phyloP scores from a whole-genome alignment of 2,888 invertebrate species.

The Amphipyra tragopoginis region DNA sequence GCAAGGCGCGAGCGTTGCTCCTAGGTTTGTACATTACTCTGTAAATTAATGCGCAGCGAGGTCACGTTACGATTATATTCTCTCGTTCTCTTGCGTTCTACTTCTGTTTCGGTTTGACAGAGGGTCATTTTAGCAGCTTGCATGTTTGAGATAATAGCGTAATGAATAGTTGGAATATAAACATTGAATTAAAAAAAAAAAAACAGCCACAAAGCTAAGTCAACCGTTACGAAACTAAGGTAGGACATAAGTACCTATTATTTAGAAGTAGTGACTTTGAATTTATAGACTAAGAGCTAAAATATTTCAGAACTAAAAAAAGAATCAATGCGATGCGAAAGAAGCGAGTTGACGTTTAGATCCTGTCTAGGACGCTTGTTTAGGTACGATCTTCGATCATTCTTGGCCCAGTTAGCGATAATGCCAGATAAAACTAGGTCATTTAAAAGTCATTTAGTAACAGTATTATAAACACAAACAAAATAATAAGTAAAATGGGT shows the following conservation, averaged over 20 bases:
- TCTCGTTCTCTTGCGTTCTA: slow-evolving; percentile 85
- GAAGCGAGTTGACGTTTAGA: slow-evolving; percentile 2
- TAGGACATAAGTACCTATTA: not conserved
- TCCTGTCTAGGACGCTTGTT: slow-evolving; percentile 14
- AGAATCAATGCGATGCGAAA: slow-evolving; percentile 17
- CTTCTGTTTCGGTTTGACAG: slow-evolving; percentile 67
- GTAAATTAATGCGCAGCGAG: slow-evolving; percentile 67
- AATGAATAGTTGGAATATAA: not conserved
- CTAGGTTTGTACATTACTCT: slow-evolving; percentile 73
- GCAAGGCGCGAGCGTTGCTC: slow-evolving; percentile 39
- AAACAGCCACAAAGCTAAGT: not conserved
- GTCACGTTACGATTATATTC: slow-evolving; percentile 71
- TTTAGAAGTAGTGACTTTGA: not conserved
- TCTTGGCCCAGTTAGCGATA: slow-evolving; percentile 5
- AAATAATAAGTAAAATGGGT: slow-evolving; percentile 9
- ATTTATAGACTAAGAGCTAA: not conserved
- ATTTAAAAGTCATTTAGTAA: not conserved
- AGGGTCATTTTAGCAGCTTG: slow-evolving; percentile 26
- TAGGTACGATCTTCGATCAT: not conserved
- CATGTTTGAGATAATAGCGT: not conserved
- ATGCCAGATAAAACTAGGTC: not conserved
- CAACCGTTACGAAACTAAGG: not conserved
- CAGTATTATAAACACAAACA: not conserved
- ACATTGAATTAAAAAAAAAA: not conserved
- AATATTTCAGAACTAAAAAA: slow-evolving; percentile 1